Evolutionary conservation across 1,140 invertebrate genomes (phyloP).

Genomic region (Himalopsyche phryganea): DNA sequence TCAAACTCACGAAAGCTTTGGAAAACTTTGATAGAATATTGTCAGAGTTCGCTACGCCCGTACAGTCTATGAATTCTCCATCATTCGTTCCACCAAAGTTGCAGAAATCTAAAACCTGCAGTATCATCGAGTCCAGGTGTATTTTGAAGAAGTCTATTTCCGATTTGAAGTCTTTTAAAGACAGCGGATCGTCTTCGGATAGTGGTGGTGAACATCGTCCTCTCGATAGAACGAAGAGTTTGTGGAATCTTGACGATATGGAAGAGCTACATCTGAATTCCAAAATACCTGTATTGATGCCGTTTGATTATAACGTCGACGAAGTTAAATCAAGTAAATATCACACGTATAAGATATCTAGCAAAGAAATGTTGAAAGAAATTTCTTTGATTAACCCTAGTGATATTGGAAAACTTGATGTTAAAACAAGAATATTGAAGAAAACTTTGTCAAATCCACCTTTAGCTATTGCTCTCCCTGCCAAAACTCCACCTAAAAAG

Average conservation of each 20-base stretch:
- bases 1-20: constrained; percentile 59
- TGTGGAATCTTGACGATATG: constrained; percentile 55
- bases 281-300: constrained; percentile 42
- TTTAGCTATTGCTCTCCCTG: constrained; percentile 44
- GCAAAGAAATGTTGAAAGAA: constrained; percentile 36
- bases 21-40: constrained; percentile 64
- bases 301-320: constrained; percentile 40
- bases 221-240: constrained; percentile 51
- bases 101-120: constrained; percentile 61
- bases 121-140: constrained; percentile 60
- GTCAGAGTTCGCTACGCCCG: constrained; percentile 44
- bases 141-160: constrained; percentile 53
- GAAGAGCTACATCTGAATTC: constrained; percentile 45
- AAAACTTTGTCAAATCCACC: constrained; percentile 53
- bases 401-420: constrained; percentile 49
- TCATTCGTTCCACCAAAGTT: constrained; percentile 51
- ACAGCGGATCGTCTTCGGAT: constrained; percentile 37
- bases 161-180: constrained; percentile 38
- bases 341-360: constrained; percentile 51
- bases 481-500: constrained; percentile 42
- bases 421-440: constrained; percentile 52
- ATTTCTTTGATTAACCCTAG: constrained; percentile 41
- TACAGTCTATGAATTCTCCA: constrained; percentile 20
- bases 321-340: constrained; percentile 49
- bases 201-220: constrained; percentile 45